Percentiles rank a stretch among this genome's conserved stretches.
Conservation (phyloP, 2,113 vertebrate species). For the Scolopax mira region DNA sequence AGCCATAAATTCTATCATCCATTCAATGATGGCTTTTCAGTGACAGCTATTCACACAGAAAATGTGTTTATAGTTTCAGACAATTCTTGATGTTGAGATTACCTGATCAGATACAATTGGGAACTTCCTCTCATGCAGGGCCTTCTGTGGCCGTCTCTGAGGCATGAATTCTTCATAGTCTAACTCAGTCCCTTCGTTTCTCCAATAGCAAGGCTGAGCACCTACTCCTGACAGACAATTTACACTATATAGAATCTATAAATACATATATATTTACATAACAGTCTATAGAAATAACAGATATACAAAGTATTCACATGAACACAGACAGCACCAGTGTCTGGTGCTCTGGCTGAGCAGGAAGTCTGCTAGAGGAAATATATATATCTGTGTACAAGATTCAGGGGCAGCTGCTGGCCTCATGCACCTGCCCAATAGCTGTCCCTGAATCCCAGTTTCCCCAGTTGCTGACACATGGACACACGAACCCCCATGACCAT, state of each 20-base stretch:
- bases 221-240: not conserved
- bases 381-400: not conserved
- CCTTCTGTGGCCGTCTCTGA: not conserved
- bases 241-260: not conserved
- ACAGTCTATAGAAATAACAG: not conserved
- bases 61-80: not conserved
- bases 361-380: not conserved
- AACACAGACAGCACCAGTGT: not conserved
- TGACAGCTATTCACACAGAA: not conserved
- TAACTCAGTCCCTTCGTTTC: not conserved
- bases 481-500: not conserved
- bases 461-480: not conserved
- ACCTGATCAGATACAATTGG: not conserved
- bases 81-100: not conserved
- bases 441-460: not conserved
- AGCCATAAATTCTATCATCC: not conserved
- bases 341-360: not conserved
- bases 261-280: not conserved
- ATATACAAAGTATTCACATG: not conserved
- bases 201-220: rapidly evolving
- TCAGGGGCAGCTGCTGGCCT: not conserved
- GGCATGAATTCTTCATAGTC: not conserved
- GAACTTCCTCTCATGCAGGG: not conserved
- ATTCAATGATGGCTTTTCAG: not conserved
- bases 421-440: not conserved